Evolutionary conservation across 1,140 invertebrate genomes (phyloP).

Genomic region (Metopolophium dirhodum): DNA sequence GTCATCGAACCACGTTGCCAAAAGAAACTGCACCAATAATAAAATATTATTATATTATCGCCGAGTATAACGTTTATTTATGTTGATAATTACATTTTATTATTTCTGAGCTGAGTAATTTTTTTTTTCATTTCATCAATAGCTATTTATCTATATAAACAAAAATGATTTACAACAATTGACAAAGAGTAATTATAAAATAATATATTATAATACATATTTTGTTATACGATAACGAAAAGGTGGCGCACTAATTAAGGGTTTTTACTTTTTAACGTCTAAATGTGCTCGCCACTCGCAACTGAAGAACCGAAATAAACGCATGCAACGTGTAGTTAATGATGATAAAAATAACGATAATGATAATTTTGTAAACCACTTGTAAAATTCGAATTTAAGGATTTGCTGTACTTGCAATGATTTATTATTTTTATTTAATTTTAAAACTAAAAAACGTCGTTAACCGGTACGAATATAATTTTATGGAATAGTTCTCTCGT

Average conservation of each 20-base stretch:
- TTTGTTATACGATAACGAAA: too few relatives aligned
- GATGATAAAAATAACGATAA: not conserved
- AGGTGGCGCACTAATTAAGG: too few relatives aligned
- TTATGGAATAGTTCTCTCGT: not conserved
- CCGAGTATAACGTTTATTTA: too few relatives aligned
- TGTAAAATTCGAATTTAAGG: not conserved
- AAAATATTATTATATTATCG: not conserved
- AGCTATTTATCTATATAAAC: too few relatives aligned
- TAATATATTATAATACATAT: too few relatives aligned
- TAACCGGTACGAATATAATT: not conserved
- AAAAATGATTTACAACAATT: too few relatives aligned
- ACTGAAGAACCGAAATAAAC: not conserved
- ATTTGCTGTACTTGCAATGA: not conserved
- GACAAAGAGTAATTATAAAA: too few relatives aligned
- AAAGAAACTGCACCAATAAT: not conserved
- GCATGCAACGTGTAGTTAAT: not conserved
- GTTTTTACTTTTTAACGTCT: too few relatives aligned
- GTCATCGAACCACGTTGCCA: not conserved
- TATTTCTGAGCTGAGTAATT: not conserved
- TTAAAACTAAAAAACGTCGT: not conserved
- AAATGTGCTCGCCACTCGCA: not conserved
- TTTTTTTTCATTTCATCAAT: too few relatives aligned
- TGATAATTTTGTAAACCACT: not conserved
- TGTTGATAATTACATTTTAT: not conserved
- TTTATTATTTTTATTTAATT: not conserved